Evolutionary conservation across 2,888 invertebrate species (phyloP).

Genomic region (Luperina nickerlii): DNA sequence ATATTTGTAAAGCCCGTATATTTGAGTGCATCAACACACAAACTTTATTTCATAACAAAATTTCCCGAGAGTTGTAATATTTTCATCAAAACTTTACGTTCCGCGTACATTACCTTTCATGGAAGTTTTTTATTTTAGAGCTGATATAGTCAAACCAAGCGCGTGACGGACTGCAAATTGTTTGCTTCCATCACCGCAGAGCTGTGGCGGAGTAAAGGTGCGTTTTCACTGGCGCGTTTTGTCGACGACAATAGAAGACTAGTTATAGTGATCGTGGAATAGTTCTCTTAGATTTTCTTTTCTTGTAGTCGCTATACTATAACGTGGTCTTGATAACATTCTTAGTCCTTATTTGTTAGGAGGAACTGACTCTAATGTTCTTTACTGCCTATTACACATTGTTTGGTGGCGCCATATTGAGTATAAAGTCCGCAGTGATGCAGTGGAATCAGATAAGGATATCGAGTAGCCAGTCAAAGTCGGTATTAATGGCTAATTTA

Average conservation of each 20-base stretch:
- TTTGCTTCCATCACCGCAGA: conserved; percentile 16
- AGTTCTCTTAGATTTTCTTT: conserved; percentile 22
- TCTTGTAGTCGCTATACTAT: conserved; percentile 7
- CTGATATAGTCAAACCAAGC: conserved; percentile 11
- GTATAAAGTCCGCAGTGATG: conserved; percentile 16
- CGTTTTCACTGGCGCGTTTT: background rate
- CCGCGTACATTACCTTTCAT: conserved; percentile 4
- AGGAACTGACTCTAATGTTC: conserved; percentile 36
- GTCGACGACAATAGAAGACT: conserved; percentile 7
- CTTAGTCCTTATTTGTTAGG: conserved; percentile 25
- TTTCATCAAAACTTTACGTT: conserved; percentile 11
- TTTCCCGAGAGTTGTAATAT: conserved; percentile 12
- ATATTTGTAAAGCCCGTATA: conserved; percentile 19
- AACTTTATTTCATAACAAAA: conserved; percentile 33
- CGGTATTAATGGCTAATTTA: conserved; percentile 10
- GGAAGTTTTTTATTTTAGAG: conserved; percentile 13
- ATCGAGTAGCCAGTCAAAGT: conserved; percentile 4
- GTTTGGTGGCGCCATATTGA: conserved; percentile 23
- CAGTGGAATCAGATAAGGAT: conserved; percentile 30
- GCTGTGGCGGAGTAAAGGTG: background rate
- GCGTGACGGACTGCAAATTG: conserved; percentile 5
- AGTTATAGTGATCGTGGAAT: background rate
- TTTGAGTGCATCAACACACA: conserved; percentile 24
- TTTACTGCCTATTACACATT: conserved; percentile 28
- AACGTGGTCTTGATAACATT: conserved; percentile 28